These are phyloP conservation scores for Myotis yumanensis DNA, from an alignment of 2,113 vertebrate genomes.

Conservation along the genomic window DNA sequence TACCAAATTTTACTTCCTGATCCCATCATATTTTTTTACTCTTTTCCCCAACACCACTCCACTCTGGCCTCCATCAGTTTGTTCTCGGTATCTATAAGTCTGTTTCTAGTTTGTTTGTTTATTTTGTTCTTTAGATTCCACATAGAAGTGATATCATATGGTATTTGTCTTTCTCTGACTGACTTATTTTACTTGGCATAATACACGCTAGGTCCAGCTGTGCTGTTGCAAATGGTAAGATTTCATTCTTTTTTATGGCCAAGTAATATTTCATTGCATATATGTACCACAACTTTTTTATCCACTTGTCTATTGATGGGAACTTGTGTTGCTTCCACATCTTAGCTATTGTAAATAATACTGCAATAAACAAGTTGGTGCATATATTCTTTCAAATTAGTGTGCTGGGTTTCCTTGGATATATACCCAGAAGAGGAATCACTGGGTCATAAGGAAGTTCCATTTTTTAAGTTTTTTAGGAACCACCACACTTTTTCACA, in stretches of 20 bases:
- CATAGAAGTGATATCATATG: background rate
- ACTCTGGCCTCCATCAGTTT: background rate
- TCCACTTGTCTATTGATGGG: background rate
- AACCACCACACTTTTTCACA: background rate
- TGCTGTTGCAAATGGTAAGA: background rate
- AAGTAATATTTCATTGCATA: background rate
- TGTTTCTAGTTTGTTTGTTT: background rate
- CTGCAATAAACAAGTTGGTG: background rate
- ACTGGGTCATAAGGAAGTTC: background rate
- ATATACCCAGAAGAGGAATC: background rate
- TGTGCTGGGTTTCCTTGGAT: background rate
- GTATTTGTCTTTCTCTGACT: background rate
- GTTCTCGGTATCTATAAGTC: background rate
- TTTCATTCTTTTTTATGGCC: background rate
- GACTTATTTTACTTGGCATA: background rate
- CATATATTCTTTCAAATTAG: background rate
- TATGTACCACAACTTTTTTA: background rate
- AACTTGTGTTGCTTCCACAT: background rate
- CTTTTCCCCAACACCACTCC: background rate
- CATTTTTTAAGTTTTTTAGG: background rate
- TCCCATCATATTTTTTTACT: background rate
- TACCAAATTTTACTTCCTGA: background rate
- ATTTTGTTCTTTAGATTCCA: background rate
- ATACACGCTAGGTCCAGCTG: background rate
- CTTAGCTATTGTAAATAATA: background rate